Evolutionary conservation across 1,140 invertebrate genomes (phyloP).

Genomic region (Leptinotarsa undecemlineata): DNA sequence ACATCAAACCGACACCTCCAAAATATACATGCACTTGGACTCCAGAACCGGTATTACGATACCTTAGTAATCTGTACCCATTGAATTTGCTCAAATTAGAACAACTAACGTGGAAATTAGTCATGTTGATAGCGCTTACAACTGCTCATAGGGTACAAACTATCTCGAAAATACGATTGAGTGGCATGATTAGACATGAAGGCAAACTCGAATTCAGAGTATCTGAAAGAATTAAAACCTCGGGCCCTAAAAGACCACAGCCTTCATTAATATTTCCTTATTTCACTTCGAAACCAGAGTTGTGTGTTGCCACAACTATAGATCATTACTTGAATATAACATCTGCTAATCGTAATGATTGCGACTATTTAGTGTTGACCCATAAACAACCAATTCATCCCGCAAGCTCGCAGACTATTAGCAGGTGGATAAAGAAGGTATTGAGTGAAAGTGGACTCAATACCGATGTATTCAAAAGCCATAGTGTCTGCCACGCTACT

Average conservation of each 20-base stretch:
- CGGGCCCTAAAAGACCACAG: constrained; percentile 49
- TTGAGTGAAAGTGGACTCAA: constrained; percentile 35
- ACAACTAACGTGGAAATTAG: not conserved
- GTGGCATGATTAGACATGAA: not conserved
- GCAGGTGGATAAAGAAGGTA: constrained; percentile 37
- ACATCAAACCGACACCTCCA: not conserved
- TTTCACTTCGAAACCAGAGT: not conserved
- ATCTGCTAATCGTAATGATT: not conserved
- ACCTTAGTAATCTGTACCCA: not conserved
- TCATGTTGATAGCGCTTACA: not conserved
- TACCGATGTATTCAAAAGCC: constrained; percentile 35
- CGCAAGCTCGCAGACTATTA: constrained; percentile 12
- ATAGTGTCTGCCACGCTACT: constrained; percentile 26
- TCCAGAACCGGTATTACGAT: constrained; percentile 1
- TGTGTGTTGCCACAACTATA: constrained; percentile 12
- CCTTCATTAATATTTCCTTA: constrained; percentile 9
- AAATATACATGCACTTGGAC: constrained; percentile 8
- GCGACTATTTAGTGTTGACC: not conserved
- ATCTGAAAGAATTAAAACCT: constrained; percentile 15
- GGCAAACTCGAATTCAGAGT: constrained; percentile 1
- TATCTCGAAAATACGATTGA: constrained; percentile 1
- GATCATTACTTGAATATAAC: not conserved
- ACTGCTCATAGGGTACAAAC: constrained; percentile 2
- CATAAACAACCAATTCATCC: not conserved
- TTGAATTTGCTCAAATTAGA: not conserved